Evolutionary conservation across 2,797 vertebrate genomes (phyloP), one percentile per base, ranked within the genome.

Genomic region (Eospalax fontanierii): DNA sequence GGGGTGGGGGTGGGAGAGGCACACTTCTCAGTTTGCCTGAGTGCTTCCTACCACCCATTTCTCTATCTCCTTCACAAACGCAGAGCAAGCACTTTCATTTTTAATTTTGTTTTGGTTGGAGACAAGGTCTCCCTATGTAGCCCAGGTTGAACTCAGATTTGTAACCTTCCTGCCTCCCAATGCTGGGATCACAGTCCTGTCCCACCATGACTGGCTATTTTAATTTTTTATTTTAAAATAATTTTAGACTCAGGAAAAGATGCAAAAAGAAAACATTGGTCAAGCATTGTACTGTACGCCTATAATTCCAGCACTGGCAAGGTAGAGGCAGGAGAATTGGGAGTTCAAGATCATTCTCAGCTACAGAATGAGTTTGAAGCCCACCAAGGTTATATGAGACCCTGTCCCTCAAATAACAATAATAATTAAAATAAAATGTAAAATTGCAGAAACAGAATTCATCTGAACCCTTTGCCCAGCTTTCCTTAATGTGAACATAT

Each of bases 181-280:
- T n/a, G 38, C 38, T 63, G 50, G 85, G 4, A 87, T 74, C 38
- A 57, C 10, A 59, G n/a, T 63, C 70, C 16, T 35, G 63, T 73
- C 28, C 22, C 57, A 70, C 21, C 30, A 26, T 46, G 30, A 38
- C 38, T 75, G 70, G 38, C 54, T 66, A 11, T 73, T 84, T 66
- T 82, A 57, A 6, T 93, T 59, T 93, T 70, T 74, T 19, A 78
- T 38, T 75, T 70, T 80, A 59, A 90, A 59, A 79, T 79, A 38
- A 75, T 40, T 73, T 80, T 85, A 90, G 54, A 71, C 8, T 87
- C 46, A 35, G 33, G 18, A 40, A 76, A 73, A 43, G 40, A 68
- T 85, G 14, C 21, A 35, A 73, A 93, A 88, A 8, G 5, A 54
- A n/a, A 87, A 33, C 35, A 28, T 26, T 43, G 26, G 28, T 30